Percentiles rank a stretch among this genome's conserved stretches.
These are phyloP conservation scores for Asobara japonica DNA, from an alignment of 1,140 invertebrate species.

Conservation along the genomic window DNA sequence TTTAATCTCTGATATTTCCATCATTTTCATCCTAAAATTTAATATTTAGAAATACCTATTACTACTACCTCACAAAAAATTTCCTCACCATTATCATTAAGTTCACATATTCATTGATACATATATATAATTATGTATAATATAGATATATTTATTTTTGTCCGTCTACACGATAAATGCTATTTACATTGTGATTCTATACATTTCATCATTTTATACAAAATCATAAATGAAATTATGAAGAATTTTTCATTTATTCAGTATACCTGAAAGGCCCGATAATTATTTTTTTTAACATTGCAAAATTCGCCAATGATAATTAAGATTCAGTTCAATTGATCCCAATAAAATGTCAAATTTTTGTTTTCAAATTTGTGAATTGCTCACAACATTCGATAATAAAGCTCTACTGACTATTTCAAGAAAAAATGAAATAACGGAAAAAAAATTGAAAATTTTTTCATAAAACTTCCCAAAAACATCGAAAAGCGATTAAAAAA, in stretches of 20 bases:
- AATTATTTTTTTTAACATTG: neutral
- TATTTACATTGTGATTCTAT: conserved; percentile 42
- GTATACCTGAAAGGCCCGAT: neutral
- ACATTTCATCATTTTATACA: conserved; percentile 49
- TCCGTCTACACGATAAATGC: conserved; percentile 39
- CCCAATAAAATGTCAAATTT: neutral
- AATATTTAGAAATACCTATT: conserved; percentile 36
- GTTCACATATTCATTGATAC: conserved; percentile 34
- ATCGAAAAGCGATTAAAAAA: conserved; percentile 24
- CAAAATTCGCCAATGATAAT: too few species aligned
- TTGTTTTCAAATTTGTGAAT: neutral
- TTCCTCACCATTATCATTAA: conserved; percentile 20
- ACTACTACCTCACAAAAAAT: conserved; percentile 11
- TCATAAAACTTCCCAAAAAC: neutral
- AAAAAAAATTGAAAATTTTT: conserved; percentile 27
- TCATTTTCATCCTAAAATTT: conserved; percentile 29
- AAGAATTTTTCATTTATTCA: neutral
- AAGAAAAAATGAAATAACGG: conserved; percentile 17
- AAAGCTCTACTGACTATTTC: conserved; percentile 39
- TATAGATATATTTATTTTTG: conserved; percentile 36
- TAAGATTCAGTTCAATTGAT: conserved; percentile 29
- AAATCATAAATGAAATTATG: conserved; percentile 34
- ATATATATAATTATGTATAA: conserved; percentile 34
- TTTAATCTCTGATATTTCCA: conserved; percentile 31
- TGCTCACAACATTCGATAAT: conserved; percentile 27